Evolutionary conservation across 2,888 invertebrate genomes (phyloP), one percentile per base, ranked within the genome.

Genomic region (Apamea crenata): DNA sequence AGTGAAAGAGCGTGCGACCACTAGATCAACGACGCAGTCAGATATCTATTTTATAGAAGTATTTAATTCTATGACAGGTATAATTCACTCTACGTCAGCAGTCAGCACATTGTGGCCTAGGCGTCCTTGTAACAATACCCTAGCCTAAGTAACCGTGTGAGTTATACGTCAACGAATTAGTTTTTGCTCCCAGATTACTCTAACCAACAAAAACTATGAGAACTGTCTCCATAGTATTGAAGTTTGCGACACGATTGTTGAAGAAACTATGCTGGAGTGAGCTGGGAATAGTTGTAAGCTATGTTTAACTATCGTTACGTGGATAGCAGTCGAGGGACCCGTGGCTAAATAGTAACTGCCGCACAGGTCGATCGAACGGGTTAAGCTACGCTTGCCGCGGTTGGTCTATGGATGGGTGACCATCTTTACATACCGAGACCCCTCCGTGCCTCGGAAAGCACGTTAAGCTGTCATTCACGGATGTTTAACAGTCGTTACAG

Each of bases 221-320:
- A 95, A 95, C 91, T 90, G 87, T 91, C 90, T 89, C 90, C 89
- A 87, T 87, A 88, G 87, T 88, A 89, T 87, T 89, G 86, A 74
- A 82, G 91, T 91, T 95, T 95, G 93, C 95, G 88, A 95, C 94
- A 95, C 89, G 84, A 92, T 93, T 94, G 93, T 93, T 81, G 82
- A 89, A 91, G 87, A 90, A 92, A 91, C 87, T 76, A 16, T 69
- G 83, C 88, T 89, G 61, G 69, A 75, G 69, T 63, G 74, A 86
- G 69, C 66, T 87, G 88, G 83, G 89, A 89, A 89, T 83, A 83
- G 61, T 68, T 84, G 16, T 76, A 68, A 72, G 73, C 73, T 77
- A 40, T 86, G 36, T 61, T 72, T 80, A 50, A 56, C 29, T 16
- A 29, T 36, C 8, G 40, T 40, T 66, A 25, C 8, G 25, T 44